These are phyloP conservation scores for Caenorhabditis sinica DNA, from an alignment of 2,888 invertebrate species.

Conservation along the genomic window DNA sequence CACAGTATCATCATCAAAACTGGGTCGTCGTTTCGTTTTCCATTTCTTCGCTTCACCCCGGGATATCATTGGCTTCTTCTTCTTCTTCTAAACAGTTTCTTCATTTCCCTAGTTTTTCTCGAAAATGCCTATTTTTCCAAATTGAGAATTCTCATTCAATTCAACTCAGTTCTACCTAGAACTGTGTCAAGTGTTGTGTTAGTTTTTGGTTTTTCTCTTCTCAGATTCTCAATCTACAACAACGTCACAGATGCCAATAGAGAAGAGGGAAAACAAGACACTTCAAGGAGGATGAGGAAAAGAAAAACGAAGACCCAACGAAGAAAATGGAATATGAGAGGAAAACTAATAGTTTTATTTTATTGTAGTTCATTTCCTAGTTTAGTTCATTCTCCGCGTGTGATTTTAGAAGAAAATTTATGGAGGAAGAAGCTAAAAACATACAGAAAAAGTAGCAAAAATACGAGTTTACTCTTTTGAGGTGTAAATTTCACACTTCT, in stretches of 20 bases:
- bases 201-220: slow-evolving; percentile 1
- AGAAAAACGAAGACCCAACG: too few species aligned
- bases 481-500: background rate
- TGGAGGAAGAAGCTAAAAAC: background rate
- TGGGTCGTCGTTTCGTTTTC: slow-evolving; percentile 53
- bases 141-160: background rate
- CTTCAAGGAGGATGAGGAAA: slow-evolving; percentile 23
- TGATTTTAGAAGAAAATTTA: background rate
- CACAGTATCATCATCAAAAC: slow-evolving; percentile 49
- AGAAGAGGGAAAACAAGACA: slow-evolving; percentile 40
- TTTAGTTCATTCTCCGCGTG: background rate
- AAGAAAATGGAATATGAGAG: slow-evolving; percentile 12
- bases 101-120: background rate
- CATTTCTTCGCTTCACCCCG: slow-evolving; percentile 30
- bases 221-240: background rate
- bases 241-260: slow-evolving; percentile 1
- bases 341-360: slow-evolving; percentile 50
- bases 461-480: background rate
- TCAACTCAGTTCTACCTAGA: slow-evolving; percentile 25
- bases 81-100: too few species aligned
- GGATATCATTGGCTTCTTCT: slow-evolving; percentile 45
- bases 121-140: background rate
- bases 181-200: slow-evolving; percentile 48
- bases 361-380: background rate
- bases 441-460: background rate